Conservation (phyloP, 2,797 vertebrate species). For the Microctenopoma steveboyesi region DNA sequence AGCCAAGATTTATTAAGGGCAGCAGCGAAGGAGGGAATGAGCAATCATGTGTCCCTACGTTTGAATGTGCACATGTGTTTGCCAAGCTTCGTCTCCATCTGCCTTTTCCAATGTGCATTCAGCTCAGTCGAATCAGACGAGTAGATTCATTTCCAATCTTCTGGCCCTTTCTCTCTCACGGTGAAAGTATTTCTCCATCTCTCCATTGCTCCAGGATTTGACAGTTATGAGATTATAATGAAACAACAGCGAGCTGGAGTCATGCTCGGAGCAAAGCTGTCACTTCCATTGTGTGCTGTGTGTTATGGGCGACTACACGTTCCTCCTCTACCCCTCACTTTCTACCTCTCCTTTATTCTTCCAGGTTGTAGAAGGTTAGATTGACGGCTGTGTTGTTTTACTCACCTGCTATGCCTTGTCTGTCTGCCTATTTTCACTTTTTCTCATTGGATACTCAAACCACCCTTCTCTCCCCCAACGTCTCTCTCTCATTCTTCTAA, state of each 20-base stretch:
- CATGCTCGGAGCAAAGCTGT: slow-evolving; percentile 70
- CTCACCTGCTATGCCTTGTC: neutral
- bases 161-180: slow-evolving; percentile 25
- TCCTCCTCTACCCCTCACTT: slow-evolving; percentile 37
- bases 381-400: neutral
- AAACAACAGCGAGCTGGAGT: slow-evolving; percentile 74
- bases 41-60: neutral
- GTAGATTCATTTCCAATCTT: slow-evolving; percentile 43
- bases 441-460: slow-evolving; percentile 6
- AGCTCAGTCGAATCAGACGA: slow-evolving; percentile 33
- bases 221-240: slow-evolving; percentile 81
- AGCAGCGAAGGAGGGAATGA: neutral
- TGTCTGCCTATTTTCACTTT: neutral
- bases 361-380: slow-evolving; percentile 16
- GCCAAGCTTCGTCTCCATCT: slow-evolving; percentile 13
- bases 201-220: slow-evolving; percentile 54
- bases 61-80: neutral
- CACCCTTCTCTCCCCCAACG: slow-evolving; percentile 16
- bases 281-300: slow-evolving; percentile 68
- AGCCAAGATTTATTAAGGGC: neutral
- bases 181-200: slow-evolving; percentile 19
- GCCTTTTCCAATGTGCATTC: slow-evolving; percentile 19
- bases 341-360: slow-evolving; percentile 43
- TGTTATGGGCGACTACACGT: slow-evolving; percentile 64
- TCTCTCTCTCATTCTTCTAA: slow-evolving; percentile 26